Base-by-base conservation (phyloP, 2,797 vertebrate genomes). In the Ctenopoma multispine region DNA sequence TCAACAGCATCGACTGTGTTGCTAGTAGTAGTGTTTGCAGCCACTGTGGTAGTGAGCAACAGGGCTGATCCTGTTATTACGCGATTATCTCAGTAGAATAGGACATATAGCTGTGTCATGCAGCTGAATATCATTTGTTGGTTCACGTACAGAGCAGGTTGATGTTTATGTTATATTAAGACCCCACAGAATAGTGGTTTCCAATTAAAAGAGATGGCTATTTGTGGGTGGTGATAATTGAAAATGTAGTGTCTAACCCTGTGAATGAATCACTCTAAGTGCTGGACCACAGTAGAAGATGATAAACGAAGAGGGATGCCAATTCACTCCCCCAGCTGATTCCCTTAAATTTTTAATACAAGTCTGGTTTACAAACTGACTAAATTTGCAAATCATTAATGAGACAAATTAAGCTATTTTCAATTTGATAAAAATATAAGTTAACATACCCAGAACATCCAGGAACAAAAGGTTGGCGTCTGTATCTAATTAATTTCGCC, bases 211-310 rank as follows among this genome's bases (percentile, higher is more conserved):
- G 24, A 43, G 44, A 60, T 24, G 49, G 50, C 57, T 69, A 58
- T 63, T 71, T 70, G 43, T 63, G 23, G 56, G 17, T 65, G 56
- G 40, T 66, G 49, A 57, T 77, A 69, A 87, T 64, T 80, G 43
- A 64, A 77, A 77, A 69, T 61, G 21, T 65, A 48, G 38, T 29
- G 38, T 69, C 18, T 49, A 24, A 55, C 27, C 47, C 65, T 51
- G 29, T 49, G 41, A 67, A 57, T 64, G 47, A 65, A 23, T 75
- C 59, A 21, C 10, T 69, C n/a, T 59, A 47, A 65, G 65, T 53
- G 67, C 47, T 66, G 66, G 17, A 59, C 62, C 66, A 77, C 70
- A 80, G 65, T 75, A 43, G 43, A 48, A 53, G 23, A 77, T 77
- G 71, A 79, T 74, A 66, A 72, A 77, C 63, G 13, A 40, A 51